These are phyloP conservation scores for Lycocerus yunnanus DNA, from an alignment of 2,888 invertebrate genomes.

Conservation along the genomic window DNA sequence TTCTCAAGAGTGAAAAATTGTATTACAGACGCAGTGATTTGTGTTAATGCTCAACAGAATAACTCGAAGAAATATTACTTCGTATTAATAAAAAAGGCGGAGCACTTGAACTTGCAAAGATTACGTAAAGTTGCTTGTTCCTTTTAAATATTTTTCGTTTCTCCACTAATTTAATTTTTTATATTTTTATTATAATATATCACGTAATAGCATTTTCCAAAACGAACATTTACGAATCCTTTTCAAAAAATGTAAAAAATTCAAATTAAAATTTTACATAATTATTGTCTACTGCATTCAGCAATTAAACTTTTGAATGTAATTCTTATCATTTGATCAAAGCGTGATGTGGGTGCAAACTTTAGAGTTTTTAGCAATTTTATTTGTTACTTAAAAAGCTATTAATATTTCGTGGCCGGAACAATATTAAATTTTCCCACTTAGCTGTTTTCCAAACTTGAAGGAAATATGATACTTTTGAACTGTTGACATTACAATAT, in stretches of 20 bases:
- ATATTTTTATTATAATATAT: too few species aligned
- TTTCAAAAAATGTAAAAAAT: too few species aligned
- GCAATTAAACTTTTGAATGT: neutral
- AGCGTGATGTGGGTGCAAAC: neutral
- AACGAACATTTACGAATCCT: too few species aligned
- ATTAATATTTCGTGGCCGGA: slow-evolving; percentile 11
- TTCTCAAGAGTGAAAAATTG: neutral
- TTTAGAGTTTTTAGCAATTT: neutral
- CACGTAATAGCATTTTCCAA: too few species aligned
- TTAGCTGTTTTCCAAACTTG: neutral
- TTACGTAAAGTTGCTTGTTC: neutral
- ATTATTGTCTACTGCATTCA: too few species aligned
- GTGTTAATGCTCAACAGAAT: neutral
- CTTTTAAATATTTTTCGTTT: neutral
- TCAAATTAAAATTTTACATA: too few species aligned
- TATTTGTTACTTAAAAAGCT: slow-evolving; percentile 17
- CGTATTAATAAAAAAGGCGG: neutral
- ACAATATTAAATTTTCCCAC: slow-evolving; percentile 12
- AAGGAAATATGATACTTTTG: slow-evolving; percentile 18
- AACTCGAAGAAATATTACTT: neutral
- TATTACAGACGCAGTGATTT: neutral
- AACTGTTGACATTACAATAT: slow-evolving; percentile 19
- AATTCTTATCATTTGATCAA: neutral
- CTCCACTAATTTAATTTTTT: neutral
- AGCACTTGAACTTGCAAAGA: neutral